These are phyloP conservation scores for Pristionchus mayeri DNA, from an alignment of 2,888 invertebrate genomes.

Conservation along the genomic window DNA sequence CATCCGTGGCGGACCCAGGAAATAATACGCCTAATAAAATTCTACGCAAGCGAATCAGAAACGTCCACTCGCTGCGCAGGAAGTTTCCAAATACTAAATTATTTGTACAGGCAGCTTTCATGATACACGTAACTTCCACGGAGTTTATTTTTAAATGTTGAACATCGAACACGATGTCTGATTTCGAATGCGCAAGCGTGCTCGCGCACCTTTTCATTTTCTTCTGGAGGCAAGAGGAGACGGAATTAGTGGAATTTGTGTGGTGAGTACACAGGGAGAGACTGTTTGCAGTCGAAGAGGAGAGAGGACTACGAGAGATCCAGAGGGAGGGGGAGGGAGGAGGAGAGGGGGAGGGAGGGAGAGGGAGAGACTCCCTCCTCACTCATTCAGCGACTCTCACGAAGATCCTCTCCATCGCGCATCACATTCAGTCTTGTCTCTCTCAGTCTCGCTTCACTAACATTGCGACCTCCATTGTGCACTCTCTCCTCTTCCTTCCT, in stretches of 20 bases:
- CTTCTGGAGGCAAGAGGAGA: slow-evolving; percentile 48
- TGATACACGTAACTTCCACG: too few relatives aligned
- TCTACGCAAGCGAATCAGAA: too few relatives aligned
- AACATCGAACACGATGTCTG: too few relatives aligned
- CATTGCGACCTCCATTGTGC: slow-evolving; percentile 1
- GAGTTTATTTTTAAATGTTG: too few relatives aligned
- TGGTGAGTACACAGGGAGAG: slow-evolving; percentile 49
- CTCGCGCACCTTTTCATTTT: slow-evolving; percentile 33
- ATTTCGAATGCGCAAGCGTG: background rate
- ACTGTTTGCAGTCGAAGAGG: slow-evolving; percentile 46
- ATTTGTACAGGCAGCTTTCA: too few relatives aligned
- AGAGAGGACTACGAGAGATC: slow-evolving; percentile 4
- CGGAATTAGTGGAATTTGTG: slow-evolving; percentile 52
- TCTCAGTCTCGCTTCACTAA: slow-evolving; percentile 41
- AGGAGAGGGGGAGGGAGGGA: background rate
- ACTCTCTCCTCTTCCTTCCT: background rate
- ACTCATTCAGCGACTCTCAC: slow-evolving; percentile 19
- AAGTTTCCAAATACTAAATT: too few relatives aligned
- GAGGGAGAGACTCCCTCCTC: slow-evolving; percentile 15
- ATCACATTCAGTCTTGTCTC: slow-evolving; percentile 20
- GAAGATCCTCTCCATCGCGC: background rate
- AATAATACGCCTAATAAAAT: too few relatives aligned
- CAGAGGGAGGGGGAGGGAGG: slow-evolving; percentile 27
- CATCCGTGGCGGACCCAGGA: too few relatives aligned
- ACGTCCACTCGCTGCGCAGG: too few relatives aligned